Evolutionary conservation across 2,888 invertebrate genomes (phyloP).

Genomic region (Leptinotarsa juncta): DNA sequence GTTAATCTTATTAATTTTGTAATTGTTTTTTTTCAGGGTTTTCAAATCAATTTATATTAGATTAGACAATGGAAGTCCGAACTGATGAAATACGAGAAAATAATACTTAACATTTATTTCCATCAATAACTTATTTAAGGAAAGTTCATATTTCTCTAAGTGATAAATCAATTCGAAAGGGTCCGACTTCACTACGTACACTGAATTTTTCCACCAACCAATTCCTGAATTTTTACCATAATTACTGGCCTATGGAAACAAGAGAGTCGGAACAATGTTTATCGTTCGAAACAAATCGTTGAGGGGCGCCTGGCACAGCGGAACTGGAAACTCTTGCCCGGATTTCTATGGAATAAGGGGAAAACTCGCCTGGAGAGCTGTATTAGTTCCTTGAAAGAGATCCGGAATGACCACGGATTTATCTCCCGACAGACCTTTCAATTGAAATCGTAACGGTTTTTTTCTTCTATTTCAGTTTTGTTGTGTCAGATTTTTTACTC

Average conservation of each 20-base stretch:
- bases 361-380: slow-evolving; percentile 44
- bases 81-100: too few species aligned
- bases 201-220: background rate
- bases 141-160: too few species aligned
- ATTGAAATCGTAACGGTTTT: slow-evolving; percentile 42
- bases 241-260: slow-evolving; percentile 39
- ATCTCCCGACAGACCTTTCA: slow-evolving; percentile 47
- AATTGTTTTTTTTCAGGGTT: too few species aligned
- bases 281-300: slow-evolving; percentile 64
- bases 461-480: slow-evolving; percentile 33
- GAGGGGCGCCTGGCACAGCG: slow-evolving; percentile 57
- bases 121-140: too few species aligned
- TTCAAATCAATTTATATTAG: too few species aligned
- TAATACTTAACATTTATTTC: too few species aligned
- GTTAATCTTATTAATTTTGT: too few species aligned
- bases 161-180: too few species aligned
- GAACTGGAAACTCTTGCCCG: slow-evolving; percentile 44
- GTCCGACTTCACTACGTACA: background rate
- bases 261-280: slow-evolving; percentile 61
- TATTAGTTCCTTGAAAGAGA: slow-evolving; percentile 52
- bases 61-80: too few species aligned
- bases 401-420: slow-evolving; percentile 54
- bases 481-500: slow-evolving; percentile 34
- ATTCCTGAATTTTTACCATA: background rate
- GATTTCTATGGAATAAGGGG: slow-evolving; percentile 45